Evolutionary conservation across 2,113 vertebrate species (phyloP).

Genomic region (Seriola aureovittata): DNA sequence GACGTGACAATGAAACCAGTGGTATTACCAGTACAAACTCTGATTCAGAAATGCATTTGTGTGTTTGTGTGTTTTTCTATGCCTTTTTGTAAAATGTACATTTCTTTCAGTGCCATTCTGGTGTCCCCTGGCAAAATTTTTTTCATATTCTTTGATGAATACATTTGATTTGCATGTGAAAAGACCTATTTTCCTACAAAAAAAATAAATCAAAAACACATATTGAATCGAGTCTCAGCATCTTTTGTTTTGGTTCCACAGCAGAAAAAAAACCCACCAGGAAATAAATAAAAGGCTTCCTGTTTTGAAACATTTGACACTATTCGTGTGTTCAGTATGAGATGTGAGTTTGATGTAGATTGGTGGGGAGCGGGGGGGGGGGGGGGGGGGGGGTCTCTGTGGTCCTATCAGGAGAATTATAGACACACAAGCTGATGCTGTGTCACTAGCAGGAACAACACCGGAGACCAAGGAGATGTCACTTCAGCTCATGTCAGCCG

Average conservation of each 20-base stretch:
- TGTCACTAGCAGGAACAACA: slow-evolving; percentile 50
- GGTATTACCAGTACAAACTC: slow-evolving; percentile 44
- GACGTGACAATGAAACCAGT: slow-evolving; percentile 51
- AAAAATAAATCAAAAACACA: slow-evolving; percentile 66
- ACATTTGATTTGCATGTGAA: slow-evolving; percentile 79
- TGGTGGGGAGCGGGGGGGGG: slow-evolving; percentile 16
- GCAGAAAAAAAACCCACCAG: not conserved
- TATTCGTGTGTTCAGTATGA: slow-evolving; percentile 26
- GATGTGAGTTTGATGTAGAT: slow-evolving; percentile 45
- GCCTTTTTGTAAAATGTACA: slow-evolving; percentile 74
- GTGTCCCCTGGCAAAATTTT: slow-evolving; percentile 57
- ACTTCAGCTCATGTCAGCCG: slow-evolving; percentile 51
- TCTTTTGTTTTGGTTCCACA: slow-evolving; percentile 13
- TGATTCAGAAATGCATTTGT: slow-evolving; percentile 49
- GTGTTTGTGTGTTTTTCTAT: slow-evolving; percentile 72
- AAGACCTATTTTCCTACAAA: slow-evolving; percentile 82
- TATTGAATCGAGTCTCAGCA: slow-evolving; percentile 9
- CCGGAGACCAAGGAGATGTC: slow-evolving; percentile 39
- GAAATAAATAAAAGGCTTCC: not conserved
- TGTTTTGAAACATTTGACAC: not conserved
- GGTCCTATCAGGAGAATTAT: slow-evolving; percentile 58
- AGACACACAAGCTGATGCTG: slow-evolving; percentile 44
- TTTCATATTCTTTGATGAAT: slow-evolving; percentile 68
- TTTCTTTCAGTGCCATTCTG: slow-evolving; percentile 73
- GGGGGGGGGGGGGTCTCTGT: not conserved